phyloP scores from a whole-genome alignment of 2,888 invertebrate genomes.

The Saturnia japonica region DNA sequence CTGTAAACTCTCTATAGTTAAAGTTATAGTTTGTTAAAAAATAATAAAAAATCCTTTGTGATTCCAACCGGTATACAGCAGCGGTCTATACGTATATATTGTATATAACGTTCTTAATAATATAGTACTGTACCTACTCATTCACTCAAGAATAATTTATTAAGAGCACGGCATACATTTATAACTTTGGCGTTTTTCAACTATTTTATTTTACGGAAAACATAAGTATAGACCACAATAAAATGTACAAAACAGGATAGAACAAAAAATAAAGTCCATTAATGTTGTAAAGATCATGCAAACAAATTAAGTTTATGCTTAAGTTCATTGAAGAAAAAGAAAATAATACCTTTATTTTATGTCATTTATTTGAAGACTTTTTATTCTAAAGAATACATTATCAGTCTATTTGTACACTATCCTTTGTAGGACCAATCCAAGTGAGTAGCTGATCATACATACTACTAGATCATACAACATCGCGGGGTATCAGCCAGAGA shows the following conservation, averaged over 20 bases:
- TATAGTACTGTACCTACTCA: neutral
- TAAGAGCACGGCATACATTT: neutral
- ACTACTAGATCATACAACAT: neutral
- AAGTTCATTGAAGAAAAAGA: neutral
- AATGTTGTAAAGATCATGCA: no score
- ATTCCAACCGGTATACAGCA: slow-evolving; percentile 23
- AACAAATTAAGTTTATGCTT: neutral
- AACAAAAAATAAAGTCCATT: no score
- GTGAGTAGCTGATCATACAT: neutral
- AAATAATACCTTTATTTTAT: neutral
- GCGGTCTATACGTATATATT: slow-evolving; percentile 20
- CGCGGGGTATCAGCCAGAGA: neutral
- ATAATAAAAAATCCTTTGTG: slow-evolving; percentile 51
- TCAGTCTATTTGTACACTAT: neutral
- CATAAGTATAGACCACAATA: no score
- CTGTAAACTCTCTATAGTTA: slow-evolving; percentile 47
- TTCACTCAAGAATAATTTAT: neutral
- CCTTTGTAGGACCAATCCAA: neutral
- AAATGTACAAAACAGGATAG: no score
- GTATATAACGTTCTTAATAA: slow-evolving; percentile 6
- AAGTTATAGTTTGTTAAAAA: slow-evolving; percentile 53
- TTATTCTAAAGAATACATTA: neutral
- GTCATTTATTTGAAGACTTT: neutral
- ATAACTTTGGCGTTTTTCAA: neutral
- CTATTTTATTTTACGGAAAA: neutral